phyloP scores from a whole-genome alignment of 2,797 vertebrate species.

The Muscicapa comitata region DNA sequence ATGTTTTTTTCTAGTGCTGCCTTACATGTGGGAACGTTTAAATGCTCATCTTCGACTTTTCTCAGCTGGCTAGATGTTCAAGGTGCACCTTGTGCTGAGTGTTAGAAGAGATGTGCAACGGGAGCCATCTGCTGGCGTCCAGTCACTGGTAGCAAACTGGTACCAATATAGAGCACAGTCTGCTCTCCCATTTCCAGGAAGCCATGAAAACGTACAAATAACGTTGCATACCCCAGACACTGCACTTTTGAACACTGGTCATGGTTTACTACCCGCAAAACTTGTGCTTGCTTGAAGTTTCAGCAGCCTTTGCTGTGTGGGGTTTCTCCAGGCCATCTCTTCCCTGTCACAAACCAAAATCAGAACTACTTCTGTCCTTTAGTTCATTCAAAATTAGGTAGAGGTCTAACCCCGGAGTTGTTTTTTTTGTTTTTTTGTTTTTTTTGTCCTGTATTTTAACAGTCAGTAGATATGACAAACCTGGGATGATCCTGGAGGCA shows the following conservation, averaged over 20 bases:
- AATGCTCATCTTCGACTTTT: neutral
- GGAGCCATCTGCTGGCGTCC: neutral
- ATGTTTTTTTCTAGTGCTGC: neutral
- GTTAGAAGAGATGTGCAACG: fast-evolving
- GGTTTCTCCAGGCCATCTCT: neutral
- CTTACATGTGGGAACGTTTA: neutral
- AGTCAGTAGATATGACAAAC: neutral
- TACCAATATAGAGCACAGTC: too few relatives aligned
- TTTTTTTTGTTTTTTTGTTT: neutral
- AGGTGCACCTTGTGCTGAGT: fast-evolving
- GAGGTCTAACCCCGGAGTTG: fast-evolving
- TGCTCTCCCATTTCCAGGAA: neutral
- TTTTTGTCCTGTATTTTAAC: neutral
- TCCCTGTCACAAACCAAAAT: neutral
- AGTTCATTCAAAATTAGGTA: neutral
- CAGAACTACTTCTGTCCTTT: neutral
- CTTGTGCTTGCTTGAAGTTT: neutral
- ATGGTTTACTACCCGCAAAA: neutral
- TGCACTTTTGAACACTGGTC: fast-evolving
- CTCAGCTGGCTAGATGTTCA: fast-evolving
- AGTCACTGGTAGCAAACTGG: neutral
- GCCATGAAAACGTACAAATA: neutral
- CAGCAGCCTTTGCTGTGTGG: neutral
- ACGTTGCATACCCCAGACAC: neutral
- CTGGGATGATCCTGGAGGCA: neutral